Evolutionary conservation across 2,888 invertebrate species (phyloP).

Genomic region (Cancer borealis): DNA sequence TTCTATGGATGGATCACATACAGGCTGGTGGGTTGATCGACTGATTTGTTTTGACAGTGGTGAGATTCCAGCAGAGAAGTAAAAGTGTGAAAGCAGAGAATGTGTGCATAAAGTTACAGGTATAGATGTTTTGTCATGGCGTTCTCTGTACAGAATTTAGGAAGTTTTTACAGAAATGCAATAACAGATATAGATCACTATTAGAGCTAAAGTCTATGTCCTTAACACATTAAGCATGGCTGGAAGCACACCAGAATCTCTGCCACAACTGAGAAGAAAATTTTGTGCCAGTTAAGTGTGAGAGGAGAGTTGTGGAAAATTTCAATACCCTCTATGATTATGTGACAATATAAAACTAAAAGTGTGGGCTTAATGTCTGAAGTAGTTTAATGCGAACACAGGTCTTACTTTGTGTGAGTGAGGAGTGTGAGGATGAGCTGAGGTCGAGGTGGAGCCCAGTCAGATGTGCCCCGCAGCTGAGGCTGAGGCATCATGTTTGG

Average conservation of each 20-base stretch:
- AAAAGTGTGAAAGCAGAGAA: background rate
- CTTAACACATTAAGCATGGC: no score
- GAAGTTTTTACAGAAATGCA: background rate
- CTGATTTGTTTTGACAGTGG: background rate
- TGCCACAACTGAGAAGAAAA: no score
- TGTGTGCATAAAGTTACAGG: background rate
- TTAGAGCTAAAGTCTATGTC: no score
- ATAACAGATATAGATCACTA: no score
- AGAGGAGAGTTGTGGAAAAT: background rate
- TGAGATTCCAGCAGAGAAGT: background rate
- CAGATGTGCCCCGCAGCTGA: slow-evolving; percentile 86
- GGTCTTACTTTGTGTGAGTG: slow-evolving; percentile 84
- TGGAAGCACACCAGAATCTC: no score
- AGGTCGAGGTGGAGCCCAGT: slow-evolving; percentile 91
- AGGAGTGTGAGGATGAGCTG: slow-evolving; percentile 91
- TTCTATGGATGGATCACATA: background rate
- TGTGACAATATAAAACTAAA: background rate
- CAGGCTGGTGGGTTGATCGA: background rate
- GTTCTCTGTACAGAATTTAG: background rate
- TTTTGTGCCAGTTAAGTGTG: no score
- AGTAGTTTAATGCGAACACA: background rate
- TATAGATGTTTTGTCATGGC: background rate
- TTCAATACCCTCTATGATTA: background rate
- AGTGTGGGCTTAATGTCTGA: background rate
- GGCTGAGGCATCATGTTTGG: slow-evolving; percentile 79